Conservation (phyloP, 2,113 vertebrate genomes). For the Chlamydotis undulata region DNA sequence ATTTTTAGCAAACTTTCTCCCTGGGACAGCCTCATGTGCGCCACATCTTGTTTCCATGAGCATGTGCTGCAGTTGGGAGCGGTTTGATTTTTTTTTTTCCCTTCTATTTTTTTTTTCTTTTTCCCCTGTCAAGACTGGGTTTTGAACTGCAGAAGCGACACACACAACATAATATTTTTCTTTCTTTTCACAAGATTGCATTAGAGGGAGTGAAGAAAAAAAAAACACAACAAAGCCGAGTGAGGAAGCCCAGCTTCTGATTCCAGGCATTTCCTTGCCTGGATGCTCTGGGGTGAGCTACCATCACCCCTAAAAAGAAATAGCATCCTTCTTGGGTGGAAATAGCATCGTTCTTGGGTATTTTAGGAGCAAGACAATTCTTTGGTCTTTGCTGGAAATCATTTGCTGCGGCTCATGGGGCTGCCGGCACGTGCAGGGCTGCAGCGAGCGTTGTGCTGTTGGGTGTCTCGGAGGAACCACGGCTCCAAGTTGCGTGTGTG, state of each 20-base stretch:
- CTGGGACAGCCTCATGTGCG: constrained; percentile 29
- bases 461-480: not conserved
- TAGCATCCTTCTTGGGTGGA: not conserved
- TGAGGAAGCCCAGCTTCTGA: not conserved
- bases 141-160: not conserved
- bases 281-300: not conserved
- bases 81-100: not conserved
- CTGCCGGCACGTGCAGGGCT: not conserved
- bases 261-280: not conserved
- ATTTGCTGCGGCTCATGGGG: not conserved
- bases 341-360: not conserved
- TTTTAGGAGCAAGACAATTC: not conserved
- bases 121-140: not conserved
- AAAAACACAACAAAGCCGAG: not conserved
- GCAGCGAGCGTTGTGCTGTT: accelerated
- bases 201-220: not conserved
- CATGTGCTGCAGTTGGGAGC: not conserved
- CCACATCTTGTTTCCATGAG: constrained; percentile 46
- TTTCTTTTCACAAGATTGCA: not conserved
- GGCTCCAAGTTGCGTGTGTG: not conserved
- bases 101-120: not conserved
- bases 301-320: not conserved
- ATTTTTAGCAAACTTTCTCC: constrained; percentile 67
- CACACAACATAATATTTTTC: not conserved
- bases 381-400: not conserved